A percentile compares a stretch with the other conserved stretches of the same genome.
phyloP scores from a whole-genome alignment of 2,888 invertebrate species.

The Leucophenga montana region DNA sequence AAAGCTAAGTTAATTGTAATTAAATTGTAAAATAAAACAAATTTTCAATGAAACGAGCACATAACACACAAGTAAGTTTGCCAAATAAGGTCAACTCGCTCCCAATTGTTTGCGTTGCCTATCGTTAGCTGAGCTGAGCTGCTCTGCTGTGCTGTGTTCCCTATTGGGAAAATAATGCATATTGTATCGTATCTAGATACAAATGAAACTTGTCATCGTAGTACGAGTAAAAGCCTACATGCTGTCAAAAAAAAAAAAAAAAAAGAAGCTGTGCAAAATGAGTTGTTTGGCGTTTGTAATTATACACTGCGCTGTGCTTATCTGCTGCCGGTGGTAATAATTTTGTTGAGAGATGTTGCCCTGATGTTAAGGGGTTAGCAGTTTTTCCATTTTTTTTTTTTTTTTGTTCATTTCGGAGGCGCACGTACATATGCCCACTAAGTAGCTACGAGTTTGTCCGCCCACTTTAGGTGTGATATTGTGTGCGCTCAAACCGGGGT shows the following conservation, averaged over 20 bases:
- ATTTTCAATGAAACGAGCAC: not conserved
- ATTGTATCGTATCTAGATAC: not conserved
- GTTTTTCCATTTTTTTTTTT: no score
- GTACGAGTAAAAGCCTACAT: slow-evolving; percentile 29
- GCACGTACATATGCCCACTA: no score
- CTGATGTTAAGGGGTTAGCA: no score
- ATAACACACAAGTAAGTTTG: slow-evolving; percentile 13
- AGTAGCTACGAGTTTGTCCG: no score
- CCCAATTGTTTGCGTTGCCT: slow-evolving; percentile 38
- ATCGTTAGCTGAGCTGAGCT: not conserved
- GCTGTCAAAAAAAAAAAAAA: slow-evolving; percentile 18
- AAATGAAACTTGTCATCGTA: no score
- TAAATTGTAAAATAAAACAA: slow-evolving; percentile 13
- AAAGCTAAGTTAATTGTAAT: slow-evolving; percentile 36
- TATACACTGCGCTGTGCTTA: not conserved
- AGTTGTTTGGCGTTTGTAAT: slow-evolving; percentile 5
- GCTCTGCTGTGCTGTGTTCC: not conserved
- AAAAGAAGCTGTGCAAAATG: no score
- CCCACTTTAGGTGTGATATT: no score
- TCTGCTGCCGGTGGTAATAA: no score
- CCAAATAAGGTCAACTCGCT: slow-evolving; percentile 23
- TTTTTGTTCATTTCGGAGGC: no score
- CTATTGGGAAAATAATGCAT: not conserved
- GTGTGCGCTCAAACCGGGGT: no score
- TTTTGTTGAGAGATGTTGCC: no score